Base-by-base conservation (phyloP, 2,888 invertebrate species). In the Crocallis elinguaria region DNA sequence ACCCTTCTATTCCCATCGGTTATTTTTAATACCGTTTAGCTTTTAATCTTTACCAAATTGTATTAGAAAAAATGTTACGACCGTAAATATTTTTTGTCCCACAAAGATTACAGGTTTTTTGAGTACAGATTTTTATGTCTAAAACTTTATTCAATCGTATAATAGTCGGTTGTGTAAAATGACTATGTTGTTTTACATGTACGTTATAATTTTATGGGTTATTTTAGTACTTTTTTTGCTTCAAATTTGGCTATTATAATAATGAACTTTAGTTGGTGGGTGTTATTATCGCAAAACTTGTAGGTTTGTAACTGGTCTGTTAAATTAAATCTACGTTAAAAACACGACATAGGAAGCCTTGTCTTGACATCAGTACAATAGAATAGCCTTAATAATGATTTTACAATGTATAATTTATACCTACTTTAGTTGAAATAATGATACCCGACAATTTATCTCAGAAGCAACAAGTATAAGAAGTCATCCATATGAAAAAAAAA, bases 191-290 rank as follows among this genome's bases (percentile, higher is more conserved):
- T 32, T 4, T 33, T 32, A 23, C n/a, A n/a, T 30, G 16, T 13
- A 29, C 17, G 29, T 35, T 35, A 7, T 45, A 37, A 46, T 46
- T 52, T 41, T 36, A 52, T 46, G 35, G 46, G 41, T 35, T 29
- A 46, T 45, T 39, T 30, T 11, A 25, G 5, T 19, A n/a, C n/a
- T 35, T 39, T 44, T 50, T 51, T 44, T 14, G 27, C 17, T 9
- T 5, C 13, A 11, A 11, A n/a, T 13, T 17, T 27, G 27, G n/a
- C 35, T 41, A 45, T 51, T 45, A 45, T 35, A 41, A 30, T 51
- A 49, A 49, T 49, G 21, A 14, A 27, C 11, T 11, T 27, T n/a
- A 1, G 11, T 27, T 27, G 27, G 8, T n/a, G 27, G 11, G 11
- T 5, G 11, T n/a, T 27, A 27, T 27, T 27, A 27, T 27, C 11